Evolutionary conservation across 2,888 invertebrate species (phyloP).

Genomic region (Trilocha varians): DNA sequence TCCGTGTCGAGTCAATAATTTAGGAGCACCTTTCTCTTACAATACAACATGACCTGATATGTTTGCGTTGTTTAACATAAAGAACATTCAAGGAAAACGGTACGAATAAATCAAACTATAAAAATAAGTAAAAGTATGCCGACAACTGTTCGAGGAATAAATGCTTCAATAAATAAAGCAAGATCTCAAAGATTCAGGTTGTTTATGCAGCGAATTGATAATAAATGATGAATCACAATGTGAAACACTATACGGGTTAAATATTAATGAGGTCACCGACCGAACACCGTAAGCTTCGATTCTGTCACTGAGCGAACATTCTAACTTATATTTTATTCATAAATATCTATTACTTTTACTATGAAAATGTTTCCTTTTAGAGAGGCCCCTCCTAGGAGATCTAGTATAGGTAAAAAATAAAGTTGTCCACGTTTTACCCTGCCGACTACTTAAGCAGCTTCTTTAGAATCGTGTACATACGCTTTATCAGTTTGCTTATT

Average conservation of each 20-base stretch:
- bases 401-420: too few species aligned
- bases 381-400: too few species aligned
- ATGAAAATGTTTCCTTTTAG: too few species aligned
- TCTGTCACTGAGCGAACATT: background rate
- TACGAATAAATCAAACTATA: slow-evolving; percentile 13
- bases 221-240: slow-evolving; percentile 28
- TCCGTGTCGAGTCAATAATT: background rate
- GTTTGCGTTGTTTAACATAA: slow-evolving; percentile 4
- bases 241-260: slow-evolving; percentile 15
- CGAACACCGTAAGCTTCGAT: slow-evolving; percentile 9
- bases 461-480: too few species aligned
- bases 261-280: slow-evolving; percentile 22
- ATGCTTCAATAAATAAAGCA: slow-evolving; percentile 18
- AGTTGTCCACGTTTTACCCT: too few species aligned
- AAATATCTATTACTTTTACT: background rate
- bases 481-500: too few species aligned
- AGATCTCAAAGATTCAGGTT: slow-evolving; percentile 12
- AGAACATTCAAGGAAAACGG: slow-evolving; percentile 9
- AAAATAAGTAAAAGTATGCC: slow-evolving; percentile 20
- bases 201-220: slow-evolving; percentile 17
- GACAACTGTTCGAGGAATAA: slow-evolving; percentile 15
- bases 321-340: background rate
- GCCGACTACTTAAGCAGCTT: too few species aligned
- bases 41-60: background rate
- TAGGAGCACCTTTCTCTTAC: background rate